phyloP scores from a whole-genome alignment of 2,113 vertebrate species.

The Psittacara wagleri region DNA sequence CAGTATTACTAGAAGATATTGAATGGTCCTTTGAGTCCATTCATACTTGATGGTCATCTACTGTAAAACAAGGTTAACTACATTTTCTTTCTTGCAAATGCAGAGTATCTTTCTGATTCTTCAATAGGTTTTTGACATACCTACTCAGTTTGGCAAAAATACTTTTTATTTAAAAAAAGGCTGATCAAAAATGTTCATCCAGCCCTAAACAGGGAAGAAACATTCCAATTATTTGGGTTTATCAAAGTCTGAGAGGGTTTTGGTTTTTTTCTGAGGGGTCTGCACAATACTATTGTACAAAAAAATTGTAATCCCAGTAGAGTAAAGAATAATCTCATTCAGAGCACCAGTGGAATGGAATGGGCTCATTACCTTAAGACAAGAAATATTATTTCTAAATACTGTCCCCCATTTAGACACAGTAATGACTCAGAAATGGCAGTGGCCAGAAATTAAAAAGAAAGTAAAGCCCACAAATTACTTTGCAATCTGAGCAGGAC shows the following conservation, averaged over 20 bases:
- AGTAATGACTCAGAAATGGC: neutral
- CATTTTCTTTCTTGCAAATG: neutral
- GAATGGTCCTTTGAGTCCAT: neutral
- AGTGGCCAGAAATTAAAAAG: neutral
- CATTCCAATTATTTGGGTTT: neutral
- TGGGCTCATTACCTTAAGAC: neutral
- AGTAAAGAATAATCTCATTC: neutral
- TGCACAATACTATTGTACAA: neutral
- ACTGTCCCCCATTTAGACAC: neutral
- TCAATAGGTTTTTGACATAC: neutral
- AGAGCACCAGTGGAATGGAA: neutral
- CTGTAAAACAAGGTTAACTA: neutral
- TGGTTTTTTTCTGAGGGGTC: neutral
- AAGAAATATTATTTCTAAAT: neutral
- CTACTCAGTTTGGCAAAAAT: neutral
- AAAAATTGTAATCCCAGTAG: neutral
- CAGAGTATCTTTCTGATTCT: neutral
- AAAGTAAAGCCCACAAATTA: neutral
- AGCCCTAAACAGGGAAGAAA: neutral
- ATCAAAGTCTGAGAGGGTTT: neutral
- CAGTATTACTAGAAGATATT: neutral
- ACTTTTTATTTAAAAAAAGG: neutral
- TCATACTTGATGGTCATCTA: neutral
- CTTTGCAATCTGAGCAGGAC: neutral
- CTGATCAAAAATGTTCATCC: neutral